phyloP scores from a whole-genome alignment of 2,888 invertebrate genomes.

The Aethes cnicana region DNA sequence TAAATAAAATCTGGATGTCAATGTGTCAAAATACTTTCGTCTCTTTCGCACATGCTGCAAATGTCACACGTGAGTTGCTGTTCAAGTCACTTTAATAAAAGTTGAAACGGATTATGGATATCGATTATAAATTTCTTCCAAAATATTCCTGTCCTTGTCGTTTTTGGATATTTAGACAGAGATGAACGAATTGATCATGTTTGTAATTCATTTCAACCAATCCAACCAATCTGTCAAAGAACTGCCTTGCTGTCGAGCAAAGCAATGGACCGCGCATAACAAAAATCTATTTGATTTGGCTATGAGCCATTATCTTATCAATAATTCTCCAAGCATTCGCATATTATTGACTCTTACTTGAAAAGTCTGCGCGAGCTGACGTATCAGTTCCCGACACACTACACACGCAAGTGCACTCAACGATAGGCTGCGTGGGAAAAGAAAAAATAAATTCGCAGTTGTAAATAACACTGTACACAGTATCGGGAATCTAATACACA shows the following conservation, averaged over 20 bases:
- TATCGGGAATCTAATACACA: too few relatives aligned
- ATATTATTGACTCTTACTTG: conserved; percentile 16
- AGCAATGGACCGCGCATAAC: conserved; percentile 11
- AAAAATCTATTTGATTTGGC: conserved; percentile 24
- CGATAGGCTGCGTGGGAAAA: conserved; percentile 3
- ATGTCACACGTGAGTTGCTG: too few relatives aligned
- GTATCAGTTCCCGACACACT: conserved; percentile 18
- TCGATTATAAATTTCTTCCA: neutral
- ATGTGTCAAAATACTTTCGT: too few relatives aligned
- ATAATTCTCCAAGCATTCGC: neutral
- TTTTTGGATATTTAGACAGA: neutral
- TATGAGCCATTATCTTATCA: conserved; percentile 18
- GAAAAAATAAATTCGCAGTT: conserved; percentile 5
- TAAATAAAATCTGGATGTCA: too few relatives aligned
- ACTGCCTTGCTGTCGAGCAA: conserved; percentile 5
- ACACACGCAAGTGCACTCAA: conserved; percentile 13
- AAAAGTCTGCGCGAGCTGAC: conserved; percentile 14
- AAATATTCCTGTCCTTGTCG: neutral
- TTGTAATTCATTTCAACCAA: too few relatives aligned
- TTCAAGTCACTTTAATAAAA: conserved; percentile 4
- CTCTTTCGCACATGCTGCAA: too few relatives aligned
- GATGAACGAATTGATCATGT: too few relatives aligned
- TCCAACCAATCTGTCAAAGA: neutral
- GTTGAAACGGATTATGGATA: too few relatives aligned
- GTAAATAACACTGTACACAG: neutral